phyloP scores from a whole-genome alignment of 1,140 invertebrate genomes.

The Drosophila parabipectinata region DNA sequence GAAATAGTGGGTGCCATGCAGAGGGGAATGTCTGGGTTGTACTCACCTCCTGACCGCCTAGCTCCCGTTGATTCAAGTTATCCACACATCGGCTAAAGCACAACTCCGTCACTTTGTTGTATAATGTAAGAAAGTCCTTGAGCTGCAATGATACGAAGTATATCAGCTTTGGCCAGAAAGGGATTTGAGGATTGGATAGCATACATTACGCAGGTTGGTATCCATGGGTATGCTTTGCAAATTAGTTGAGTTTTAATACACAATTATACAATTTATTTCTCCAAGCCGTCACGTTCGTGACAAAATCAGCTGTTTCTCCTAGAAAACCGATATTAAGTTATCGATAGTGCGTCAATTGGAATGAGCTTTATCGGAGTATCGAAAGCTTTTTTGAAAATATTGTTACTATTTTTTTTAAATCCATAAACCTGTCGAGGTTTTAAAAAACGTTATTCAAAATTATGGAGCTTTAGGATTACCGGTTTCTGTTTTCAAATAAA shows the following conservation, averaged over 20 bases:
- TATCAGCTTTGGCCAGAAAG: background rate
- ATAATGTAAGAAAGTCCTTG: constrained; percentile 93
- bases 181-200: background rate
- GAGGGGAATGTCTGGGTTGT: background rate
- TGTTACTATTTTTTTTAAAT: too few species aligned
- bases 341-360: background rate
- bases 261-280: constrained; percentile 33
- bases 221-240: constrained; percentile 43
- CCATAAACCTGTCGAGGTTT: too few species aligned
- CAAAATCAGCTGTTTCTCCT: constrained; percentile 17
- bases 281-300: constrained; percentile 6
- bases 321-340: background rate
- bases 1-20: background rate
- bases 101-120: constrained; percentile 93
- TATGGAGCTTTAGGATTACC: too few species aligned
- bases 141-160: constrained; percentile 85
- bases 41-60: constrained; percentile 89
- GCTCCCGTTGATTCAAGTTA: constrained; percentile 92
- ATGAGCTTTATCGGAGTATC: background rate
- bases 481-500: too few species aligned
- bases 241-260: constrained; percentile 14
- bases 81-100: constrained; percentile 94
- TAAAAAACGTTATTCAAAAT: too few species aligned
- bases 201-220: constrained; percentile 72
- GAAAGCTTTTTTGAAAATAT: background rate